phyloP scores from a whole-genome alignment of 1,140 invertebrate species.

The Brachionus rubens region DNA sequence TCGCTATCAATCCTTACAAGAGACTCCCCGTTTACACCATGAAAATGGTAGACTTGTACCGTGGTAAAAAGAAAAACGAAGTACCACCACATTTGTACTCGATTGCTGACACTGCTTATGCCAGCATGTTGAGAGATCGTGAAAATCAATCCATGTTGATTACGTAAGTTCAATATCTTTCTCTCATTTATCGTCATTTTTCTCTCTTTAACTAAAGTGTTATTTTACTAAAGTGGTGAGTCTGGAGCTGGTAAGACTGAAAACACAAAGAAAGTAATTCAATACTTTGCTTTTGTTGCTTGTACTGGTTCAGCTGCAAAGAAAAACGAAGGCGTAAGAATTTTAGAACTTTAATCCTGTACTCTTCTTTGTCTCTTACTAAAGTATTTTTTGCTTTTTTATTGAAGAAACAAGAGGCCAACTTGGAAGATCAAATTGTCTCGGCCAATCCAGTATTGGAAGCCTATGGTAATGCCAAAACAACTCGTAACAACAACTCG shows the following conservation, averaged over 20 bases:
- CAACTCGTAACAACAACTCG: constrained; percentile 67
- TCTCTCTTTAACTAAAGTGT: too few species aligned
- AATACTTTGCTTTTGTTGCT: constrained; percentile 67
- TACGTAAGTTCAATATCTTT: too few species aligned
- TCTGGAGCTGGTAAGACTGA: constrained; percentile 69
- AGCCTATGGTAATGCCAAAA: constrained; percentile 67
- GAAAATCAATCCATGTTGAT: constrained; percentile 54
- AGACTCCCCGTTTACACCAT: constrained; percentile 96
- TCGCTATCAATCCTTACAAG: constrained; percentile 99
- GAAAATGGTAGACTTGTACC: constrained; percentile 91
- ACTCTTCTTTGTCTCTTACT: background rate
- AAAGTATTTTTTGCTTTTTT: too few species aligned
- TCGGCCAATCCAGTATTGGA: constrained; percentile 65
- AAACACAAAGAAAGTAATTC: constrained; percentile 70
- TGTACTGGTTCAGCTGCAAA: constrained; percentile 60
- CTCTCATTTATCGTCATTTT: too few species aligned
- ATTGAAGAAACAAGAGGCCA: constrained; percentile 40
- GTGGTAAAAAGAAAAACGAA: constrained; percentile 97
- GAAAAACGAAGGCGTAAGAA: constrained; percentile 47
- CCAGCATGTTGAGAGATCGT: constrained; percentile 80
- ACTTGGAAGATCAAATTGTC: constrained; percentile 68
- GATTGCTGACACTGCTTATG: constrained; percentile 98
- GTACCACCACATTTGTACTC: constrained; percentile 99
- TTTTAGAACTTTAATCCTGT: background rate
- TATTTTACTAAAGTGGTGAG: constrained; percentile 63